Evolutionary conservation across 2,797 vertebrate genomes (phyloP).

Genomic region (Lycodopsis pacificus): DNA sequence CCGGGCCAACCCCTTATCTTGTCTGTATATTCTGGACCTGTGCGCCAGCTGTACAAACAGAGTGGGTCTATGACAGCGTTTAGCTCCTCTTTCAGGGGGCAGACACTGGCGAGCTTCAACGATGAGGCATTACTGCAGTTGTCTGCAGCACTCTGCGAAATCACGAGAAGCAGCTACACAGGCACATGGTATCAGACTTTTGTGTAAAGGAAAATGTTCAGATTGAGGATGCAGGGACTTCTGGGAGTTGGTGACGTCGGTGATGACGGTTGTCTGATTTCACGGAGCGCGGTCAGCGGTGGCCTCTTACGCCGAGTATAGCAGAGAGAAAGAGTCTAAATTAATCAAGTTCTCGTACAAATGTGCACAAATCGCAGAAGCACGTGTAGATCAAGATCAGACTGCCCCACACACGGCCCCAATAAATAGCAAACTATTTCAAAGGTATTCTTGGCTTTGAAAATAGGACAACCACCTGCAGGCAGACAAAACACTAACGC

Average conservation of each 20-base stretch:
- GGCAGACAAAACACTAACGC: slow-evolving; percentile 65
- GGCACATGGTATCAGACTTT: slow-evolving; percentile 45
- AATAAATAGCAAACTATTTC: slow-evolving; percentile 64
- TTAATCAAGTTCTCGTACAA: slow-evolving; percentile 26
- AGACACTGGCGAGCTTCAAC: slow-evolving; percentile 70
- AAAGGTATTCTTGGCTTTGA: slow-evolving; percentile 61
- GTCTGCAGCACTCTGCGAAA: slow-evolving; percentile 71
- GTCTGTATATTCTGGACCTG: slow-evolving; percentile 70
- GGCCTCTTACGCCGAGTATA: background rate
- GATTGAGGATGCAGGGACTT: slow-evolving; percentile 4
- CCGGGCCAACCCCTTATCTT: slow-evolving; percentile 62
- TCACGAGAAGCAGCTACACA: slow-evolving; percentile 45
- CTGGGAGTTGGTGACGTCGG: slow-evolving; percentile 22
- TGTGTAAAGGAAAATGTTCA: slow-evolving; percentile 10
- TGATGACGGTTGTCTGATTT: slow-evolving; percentile 30
- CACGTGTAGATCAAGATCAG: slow-evolving; percentile 17
- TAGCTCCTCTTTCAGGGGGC: slow-evolving; percentile 63
- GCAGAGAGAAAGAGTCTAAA: background rate
- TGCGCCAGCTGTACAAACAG: slow-evolving; percentile 75
- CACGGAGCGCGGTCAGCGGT: background rate
- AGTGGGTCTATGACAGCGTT: slow-evolving; percentile 47
- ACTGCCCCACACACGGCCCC: slow-evolving; percentile 28
- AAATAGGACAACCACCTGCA: slow-evolving; percentile 70
- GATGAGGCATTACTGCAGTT: slow-evolving; percentile 75
- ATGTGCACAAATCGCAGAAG: slow-evolving; percentile 15